A percentile compares a stretch with the other conserved stretches of the same genome.
Conservation (phyloP, 1,140 invertebrate genomes). For the Papilio aristodemus region DNA sequence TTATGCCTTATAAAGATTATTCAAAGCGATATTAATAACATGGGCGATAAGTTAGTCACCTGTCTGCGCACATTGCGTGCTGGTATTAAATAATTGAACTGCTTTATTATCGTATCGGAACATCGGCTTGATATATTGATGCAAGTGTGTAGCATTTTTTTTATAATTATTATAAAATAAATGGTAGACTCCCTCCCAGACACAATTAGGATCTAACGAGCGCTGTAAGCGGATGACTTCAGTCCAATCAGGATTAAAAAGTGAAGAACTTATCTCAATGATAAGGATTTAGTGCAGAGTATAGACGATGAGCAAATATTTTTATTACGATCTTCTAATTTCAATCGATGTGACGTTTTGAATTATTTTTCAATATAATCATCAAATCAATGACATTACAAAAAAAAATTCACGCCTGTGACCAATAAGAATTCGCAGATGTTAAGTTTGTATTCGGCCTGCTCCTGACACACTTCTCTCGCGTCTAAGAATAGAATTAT, state of each 20-base stretch:
- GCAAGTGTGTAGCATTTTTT: not conserved
- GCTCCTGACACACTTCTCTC: not conserved
- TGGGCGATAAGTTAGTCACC: constrained; percentile 5
- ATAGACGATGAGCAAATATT: no score
- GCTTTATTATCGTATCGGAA: not conserved
- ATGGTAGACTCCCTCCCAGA: not conserved
- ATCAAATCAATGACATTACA: no score
- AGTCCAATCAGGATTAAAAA: no score
- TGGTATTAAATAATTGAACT: constrained; percentile 5
- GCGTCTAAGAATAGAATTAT: not conserved
- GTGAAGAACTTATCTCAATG: no score
- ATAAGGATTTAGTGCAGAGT: no score
- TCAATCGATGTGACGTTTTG: no score
- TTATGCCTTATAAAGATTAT: constrained; percentile 10
- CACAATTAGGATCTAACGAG: not conserved
- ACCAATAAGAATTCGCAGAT: no score
- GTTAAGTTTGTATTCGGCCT: no score
- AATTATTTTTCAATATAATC: no score
- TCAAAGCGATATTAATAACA: constrained; percentile 1
- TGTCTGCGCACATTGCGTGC: not conserved
- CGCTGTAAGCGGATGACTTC: not conserved
- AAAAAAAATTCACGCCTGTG: no score
- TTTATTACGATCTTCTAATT: no score
- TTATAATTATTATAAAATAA: not conserved
- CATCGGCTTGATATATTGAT: not conserved